These are phyloP conservation scores for Campoletis sonorensis DNA, from an alignment of 1,140 invertebrate species.

Conservation along the genomic window DNA sequence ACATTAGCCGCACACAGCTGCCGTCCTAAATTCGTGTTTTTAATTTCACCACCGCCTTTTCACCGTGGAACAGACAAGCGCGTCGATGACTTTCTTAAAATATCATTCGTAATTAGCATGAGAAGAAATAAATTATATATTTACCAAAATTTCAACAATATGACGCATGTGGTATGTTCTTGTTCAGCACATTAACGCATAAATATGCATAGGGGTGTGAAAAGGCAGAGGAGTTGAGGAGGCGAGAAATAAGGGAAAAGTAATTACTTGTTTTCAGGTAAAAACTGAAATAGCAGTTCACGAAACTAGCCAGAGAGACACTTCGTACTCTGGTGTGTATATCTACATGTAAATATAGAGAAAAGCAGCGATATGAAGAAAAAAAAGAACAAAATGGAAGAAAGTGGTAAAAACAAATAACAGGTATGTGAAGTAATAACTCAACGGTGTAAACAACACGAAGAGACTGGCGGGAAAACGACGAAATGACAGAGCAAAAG, in stretches of 20 bases:
- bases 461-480: constrained; percentile 7
- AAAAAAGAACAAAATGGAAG: background rate
- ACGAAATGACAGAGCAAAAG: constrained; percentile 19
- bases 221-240: too few relatives aligned
- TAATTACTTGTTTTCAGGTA: too few relatives aligned
- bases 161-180: too few relatives aligned
- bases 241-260: too few relatives aligned
- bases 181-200: too few relatives aligned
- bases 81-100: background rate
- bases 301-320: too few relatives aligned
- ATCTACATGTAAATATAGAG: too few relatives aligned
- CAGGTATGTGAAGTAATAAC: constrained; percentile 8
- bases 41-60: background rate
- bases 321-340: too few relatives aligned
- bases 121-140: background rate
- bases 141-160: too few relatives aligned
- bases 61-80: background rate
- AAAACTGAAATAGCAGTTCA: too few relatives aligned
- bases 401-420: constrained; percentile 11
- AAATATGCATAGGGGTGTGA: too few relatives aligned
- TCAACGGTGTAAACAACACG: constrained; percentile 9
- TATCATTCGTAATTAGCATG: background rate
- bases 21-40: constrained; percentile 2
- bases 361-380: too few relatives aligned
- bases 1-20: constrained; percentile 25